Conservation (phyloP, 2,888 invertebrate species). For the Cantharis rustica region DNA sequence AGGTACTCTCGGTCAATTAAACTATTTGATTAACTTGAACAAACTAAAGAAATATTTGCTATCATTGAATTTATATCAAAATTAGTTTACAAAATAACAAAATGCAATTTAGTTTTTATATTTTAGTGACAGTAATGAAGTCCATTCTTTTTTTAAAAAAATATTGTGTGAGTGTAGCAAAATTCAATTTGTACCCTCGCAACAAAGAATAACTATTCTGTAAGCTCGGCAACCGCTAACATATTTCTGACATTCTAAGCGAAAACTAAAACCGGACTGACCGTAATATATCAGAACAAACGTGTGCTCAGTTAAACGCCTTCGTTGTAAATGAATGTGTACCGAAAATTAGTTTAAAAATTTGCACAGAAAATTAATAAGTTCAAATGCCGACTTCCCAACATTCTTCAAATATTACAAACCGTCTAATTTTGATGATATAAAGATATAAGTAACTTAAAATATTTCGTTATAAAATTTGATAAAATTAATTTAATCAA, state of each 20-base stretch:
- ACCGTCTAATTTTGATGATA: constrained; percentile 8
- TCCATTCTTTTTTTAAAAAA: constrained; percentile 42
- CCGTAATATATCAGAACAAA: constrained; percentile 47
- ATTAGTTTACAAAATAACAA: neutral
- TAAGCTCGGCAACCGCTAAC: constrained; percentile 39
- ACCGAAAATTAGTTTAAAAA: constrained; percentile 27
- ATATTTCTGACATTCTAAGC: constrained; percentile 45
- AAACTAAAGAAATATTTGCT: neutral
- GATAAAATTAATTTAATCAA: constrained; percentile 40
- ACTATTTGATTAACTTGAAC: neutral
- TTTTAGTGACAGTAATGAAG: constrained; percentile 37
- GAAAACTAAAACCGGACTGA: constrained; percentile 42
- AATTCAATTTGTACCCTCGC: constrained; percentile 44
- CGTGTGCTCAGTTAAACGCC: constrained; percentile 38
- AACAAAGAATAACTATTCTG: constrained; percentile 42
- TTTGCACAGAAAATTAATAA: constrained; percentile 27
- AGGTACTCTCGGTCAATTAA: neutral
- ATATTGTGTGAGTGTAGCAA: constrained; percentile 42
- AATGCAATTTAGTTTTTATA: constrained; percentile 11
- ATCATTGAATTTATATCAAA: neutral
- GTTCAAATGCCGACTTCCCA: constrained; percentile 1
- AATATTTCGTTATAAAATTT: constrained; percentile 33
- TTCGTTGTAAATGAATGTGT: constrained; percentile 28
- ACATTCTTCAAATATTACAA: constrained; percentile 19
- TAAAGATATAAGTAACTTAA: constrained; percentile 15